phyloP scores from a whole-genome alignment of 2,113 vertebrate species.

The Sinocyclocheilus anophthalmus region DNA sequence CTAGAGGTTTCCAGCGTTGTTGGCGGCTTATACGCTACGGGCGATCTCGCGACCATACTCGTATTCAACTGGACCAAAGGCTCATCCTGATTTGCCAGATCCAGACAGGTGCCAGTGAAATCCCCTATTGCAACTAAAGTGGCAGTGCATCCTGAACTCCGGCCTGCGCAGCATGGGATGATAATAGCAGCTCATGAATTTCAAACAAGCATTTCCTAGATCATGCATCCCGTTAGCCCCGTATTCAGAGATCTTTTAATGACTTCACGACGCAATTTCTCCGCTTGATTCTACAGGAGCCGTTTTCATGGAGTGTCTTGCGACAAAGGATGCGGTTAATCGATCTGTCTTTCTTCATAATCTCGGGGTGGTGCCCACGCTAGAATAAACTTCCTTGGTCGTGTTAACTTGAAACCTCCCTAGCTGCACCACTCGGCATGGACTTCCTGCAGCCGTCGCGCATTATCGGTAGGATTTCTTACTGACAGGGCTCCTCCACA shows the following conservation, averaged over 20 bases:
- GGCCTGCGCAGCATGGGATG: slow-evolving; percentile 85
- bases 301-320: slow-evolving; percentile 92
- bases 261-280: slow-evolving; percentile 92
- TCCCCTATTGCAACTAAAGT: slow-evolving; percentile 86
- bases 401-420: too few species aligned
- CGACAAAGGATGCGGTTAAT: too few species aligned
- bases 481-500: too few species aligned
- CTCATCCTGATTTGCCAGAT: slow-evolving; percentile 75
- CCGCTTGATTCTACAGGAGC: slow-evolving; percentile 82
- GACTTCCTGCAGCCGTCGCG: too few species aligned
- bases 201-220: slow-evolving; percentile 81
- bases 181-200: slow-evolving; percentile 85
- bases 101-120: slow-evolving; percentile 76
- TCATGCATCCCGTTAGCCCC: slow-evolving; percentile 91
- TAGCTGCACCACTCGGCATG: too few species aligned
- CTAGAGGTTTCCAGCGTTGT: slow-evolving; percentile 84
- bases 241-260: slow-evolving; percentile 86
- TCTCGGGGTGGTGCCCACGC: too few species aligned
- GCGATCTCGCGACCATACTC: too few species aligned
- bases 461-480: too few species aligned
- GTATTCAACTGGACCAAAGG: slow-evolving; percentile 89
- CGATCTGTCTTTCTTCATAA: too few species aligned
- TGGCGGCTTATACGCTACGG: too few species aligned
- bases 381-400: too few species aligned
- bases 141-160: slow-evolving; percentile 77